Conservation (phyloP, 2,888 invertebrate species). For the Drosophila yooni region DNA sequence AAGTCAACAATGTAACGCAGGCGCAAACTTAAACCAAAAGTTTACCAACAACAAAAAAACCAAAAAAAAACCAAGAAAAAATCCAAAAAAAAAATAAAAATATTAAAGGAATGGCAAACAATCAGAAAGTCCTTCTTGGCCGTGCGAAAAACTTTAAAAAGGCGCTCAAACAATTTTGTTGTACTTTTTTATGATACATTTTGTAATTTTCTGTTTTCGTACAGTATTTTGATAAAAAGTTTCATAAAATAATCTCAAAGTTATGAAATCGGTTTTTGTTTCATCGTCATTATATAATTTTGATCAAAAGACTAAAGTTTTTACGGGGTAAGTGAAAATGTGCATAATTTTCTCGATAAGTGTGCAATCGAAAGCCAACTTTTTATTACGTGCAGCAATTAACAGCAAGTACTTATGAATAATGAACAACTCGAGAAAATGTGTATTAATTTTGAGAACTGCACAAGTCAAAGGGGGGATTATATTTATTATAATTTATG, state of each 20-base stretch:
- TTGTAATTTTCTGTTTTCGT: slow-evolving; percentile 4
- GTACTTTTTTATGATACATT: slow-evolving; percentile 15
- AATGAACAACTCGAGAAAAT: neutral
- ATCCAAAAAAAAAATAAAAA: neutral
- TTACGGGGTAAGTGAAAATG: slow-evolving; percentile 24
- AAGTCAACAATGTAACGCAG: slow-evolving; percentile 55
- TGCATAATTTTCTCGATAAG: slow-evolving; percentile 17
- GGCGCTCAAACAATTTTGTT: slow-evolving; percentile 38
- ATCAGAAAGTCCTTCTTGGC: slow-evolving; percentile 54
- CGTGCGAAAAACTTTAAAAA: slow-evolving; percentile 60
- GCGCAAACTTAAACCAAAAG: slow-evolving; percentile 48
- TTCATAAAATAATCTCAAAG: slow-evolving; percentile 51
- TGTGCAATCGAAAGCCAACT: slow-evolving; percentile 8
- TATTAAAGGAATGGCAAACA: slow-evolving; percentile 28
- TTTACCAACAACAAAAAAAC: slow-evolving; percentile 33
- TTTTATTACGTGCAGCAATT: neutral
- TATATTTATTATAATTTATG: neutral
- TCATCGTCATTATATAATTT: slow-evolving; percentile 31
- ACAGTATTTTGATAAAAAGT: slow-evolving; percentile 52
- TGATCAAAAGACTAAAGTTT: slow-evolving; percentile 46
- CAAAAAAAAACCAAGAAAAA: too few relatives aligned
- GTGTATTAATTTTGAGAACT: neutral
- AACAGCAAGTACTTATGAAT: neutral
- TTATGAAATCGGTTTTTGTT: slow-evolving; percentile 50
- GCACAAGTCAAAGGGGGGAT: neutral